Percentiles rank a stretch among this genome's conserved stretches.
phyloP scores from a whole-genome alignment of 1,140 invertebrate genomes.

The Apocrypta bakeri region DNA sequence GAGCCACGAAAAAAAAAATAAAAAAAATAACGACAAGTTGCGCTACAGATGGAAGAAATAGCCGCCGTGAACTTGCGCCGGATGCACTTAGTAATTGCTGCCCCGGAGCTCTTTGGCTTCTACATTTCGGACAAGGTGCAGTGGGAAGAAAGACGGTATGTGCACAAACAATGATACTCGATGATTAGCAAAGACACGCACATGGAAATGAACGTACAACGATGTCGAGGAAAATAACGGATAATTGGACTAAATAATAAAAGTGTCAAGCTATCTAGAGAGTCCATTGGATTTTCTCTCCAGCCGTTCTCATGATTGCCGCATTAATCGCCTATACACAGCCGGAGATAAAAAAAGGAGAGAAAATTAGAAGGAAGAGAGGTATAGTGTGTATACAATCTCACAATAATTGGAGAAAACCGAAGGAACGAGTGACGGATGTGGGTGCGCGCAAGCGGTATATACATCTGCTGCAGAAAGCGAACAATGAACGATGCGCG shows the following conservation, averaged over 20 bases:
- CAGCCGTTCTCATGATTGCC: no score
- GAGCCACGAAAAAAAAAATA: background rate
- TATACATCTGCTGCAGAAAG: background rate
- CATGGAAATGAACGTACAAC: background rate
- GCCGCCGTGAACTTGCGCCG: background rate
- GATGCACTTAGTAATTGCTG: conserved; percentile 20
- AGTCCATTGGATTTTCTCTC: no score
- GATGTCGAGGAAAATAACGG: background rate
- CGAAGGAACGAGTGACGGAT: conserved; percentile 17
- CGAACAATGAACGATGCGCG: conserved; percentile 25
- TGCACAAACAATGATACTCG: background rate
- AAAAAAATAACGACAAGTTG: background rate
- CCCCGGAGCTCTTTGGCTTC: background rate
- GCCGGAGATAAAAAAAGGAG: no score
- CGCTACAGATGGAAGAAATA: conserved; percentile 7
- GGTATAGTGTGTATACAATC: background rate
- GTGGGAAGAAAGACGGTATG: conserved; percentile 24
- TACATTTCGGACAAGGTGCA: conserved; percentile 20
- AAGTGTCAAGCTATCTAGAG: no score
- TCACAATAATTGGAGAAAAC: conserved; percentile 29
- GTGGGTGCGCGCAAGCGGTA: conserved; percentile 1
- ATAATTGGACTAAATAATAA: no score
- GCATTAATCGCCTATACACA: no score
- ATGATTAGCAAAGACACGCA: background rate
- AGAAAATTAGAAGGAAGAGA: no score